Evolutionary conservation across 35 echinoderm and acorn worm genomes (phyloP), one percentile per base, ranked within the genome.

Genomic region (Eucidaris tribuloides): DNA sequence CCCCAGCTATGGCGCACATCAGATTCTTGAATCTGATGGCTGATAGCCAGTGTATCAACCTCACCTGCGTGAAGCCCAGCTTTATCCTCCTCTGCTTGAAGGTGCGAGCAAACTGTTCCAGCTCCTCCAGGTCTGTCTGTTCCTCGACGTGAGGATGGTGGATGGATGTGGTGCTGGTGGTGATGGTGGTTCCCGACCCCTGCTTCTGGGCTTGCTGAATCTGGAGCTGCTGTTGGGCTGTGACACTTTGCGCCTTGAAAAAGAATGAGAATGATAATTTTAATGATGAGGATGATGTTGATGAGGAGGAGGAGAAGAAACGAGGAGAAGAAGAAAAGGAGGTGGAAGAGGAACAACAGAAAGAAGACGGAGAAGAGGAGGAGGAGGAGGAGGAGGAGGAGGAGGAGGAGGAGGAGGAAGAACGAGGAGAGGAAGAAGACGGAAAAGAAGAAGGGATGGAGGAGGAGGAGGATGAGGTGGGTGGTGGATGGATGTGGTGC

Each of bases 21-120:
- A n/a, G n/a, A n/a, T n/a, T n/a, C n/a, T n/a, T n/a, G n/a, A n/a
- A n/a, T n/a, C n/a, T n/a, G n/a, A n/a, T n/a, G n/a, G n/a, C n/a
- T n/a, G n/a, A n/a, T n/a, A n/a, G n/a, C n/a, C n/a, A n/a, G n/a
- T n/a, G n/a, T n/a, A n/a, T n/a, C n/a, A n/a, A n/a, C n/a, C 62
- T 84, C 78, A 93, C 96, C 84, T 99, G 96, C n/a, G 96, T 99
- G 44, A 99, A 99, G 15, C 96, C 96, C 5, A 99, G 80, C 31
- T 99, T 99, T 4, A 99, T 99, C 41, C 96, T 83, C 34, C 96
- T 86, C 62, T 99, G 96, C 50, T 99, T 99, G 62, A 99, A 99
- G 15, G 83, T 93, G 34, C 88, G 78, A 2, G 96, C 96, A 90
- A 99, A 99, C 90, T 93, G 90, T 71, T 99, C 96, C 45, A 99